These are phyloP conservation scores for Schizopygopsis pylzovi DNA, from an alignment of 2,797 vertebrate species.

Conservation along the genomic window DNA sequence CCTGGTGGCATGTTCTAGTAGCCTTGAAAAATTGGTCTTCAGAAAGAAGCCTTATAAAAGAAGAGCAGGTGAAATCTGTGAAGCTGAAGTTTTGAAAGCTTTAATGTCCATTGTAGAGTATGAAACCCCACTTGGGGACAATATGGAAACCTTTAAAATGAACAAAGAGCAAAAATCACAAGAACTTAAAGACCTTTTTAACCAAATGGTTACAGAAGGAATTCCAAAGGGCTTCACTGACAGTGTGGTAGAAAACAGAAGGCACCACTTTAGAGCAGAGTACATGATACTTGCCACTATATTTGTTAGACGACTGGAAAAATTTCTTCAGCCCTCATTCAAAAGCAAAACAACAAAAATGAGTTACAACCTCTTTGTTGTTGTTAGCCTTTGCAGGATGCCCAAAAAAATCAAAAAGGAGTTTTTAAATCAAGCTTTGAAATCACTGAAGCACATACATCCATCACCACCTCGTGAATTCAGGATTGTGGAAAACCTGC, in stretches of 20 bases:
- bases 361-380: neutral
- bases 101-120: slow-evolving; percentile 12
- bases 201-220: neutral
- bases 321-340: neutral
- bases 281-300: slow-evolving; percentile 25
- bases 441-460: neutral
- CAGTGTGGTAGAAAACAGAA: no score
- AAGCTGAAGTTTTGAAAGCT: slow-evolving; percentile 27
- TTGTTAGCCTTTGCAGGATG: neutral
- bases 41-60: neutral
- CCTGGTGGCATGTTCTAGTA: neutral
- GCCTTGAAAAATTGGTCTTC: no score
- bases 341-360: neutral
- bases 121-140: neutral
- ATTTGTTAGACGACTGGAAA: neutral
- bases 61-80: slow-evolving; percentile 16
- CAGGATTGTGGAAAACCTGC: slow-evolving; percentile 30
- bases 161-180: neutral
- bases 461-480: slow-evolving; percentile 22
- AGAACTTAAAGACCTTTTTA: neutral
- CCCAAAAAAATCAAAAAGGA: neutral
- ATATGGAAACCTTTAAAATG: neutral
- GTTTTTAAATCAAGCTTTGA: neutral
- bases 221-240: neutral
- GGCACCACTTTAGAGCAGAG: neutral